phyloP scores from a whole-genome alignment of 2,888 invertebrate species.

The Apotomis turbidana region DNA sequence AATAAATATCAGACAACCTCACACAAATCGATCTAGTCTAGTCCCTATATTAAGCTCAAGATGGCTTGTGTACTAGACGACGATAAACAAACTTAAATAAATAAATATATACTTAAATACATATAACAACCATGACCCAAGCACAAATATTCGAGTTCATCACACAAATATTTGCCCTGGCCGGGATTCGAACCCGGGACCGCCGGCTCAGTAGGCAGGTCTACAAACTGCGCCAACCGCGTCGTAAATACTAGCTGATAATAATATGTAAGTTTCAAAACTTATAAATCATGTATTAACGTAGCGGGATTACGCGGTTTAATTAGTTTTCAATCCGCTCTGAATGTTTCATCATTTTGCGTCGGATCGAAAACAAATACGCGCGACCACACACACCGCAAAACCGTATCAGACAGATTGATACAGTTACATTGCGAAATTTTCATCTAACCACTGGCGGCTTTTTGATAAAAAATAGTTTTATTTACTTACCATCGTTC shows the following conservation, averaged over 20 bases:
- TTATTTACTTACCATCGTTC: background rate
- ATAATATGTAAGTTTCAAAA: background rate
- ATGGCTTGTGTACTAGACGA: too few relatives aligned
- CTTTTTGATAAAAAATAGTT: constrained; percentile 20
- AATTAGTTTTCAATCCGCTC: constrained; percentile 38
- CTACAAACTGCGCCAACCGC: too few relatives aligned
- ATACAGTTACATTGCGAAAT: constrained; percentile 36
- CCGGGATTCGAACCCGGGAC: too few relatives aligned
- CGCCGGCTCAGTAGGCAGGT: too few relatives aligned
- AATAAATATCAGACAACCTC: too few relatives aligned
- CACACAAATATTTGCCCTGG: too few relatives aligned
- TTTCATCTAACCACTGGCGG: constrained; percentile 35
- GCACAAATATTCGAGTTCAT: too few relatives aligned
- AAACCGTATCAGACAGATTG: constrained; percentile 40
- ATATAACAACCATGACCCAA: too few relatives aligned
- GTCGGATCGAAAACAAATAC: constrained; percentile 38
- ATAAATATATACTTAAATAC: too few relatives aligned
- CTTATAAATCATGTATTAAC: constrained; percentile 32
- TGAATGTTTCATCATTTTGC: constrained; percentile 36
- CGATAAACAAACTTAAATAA: too few relatives aligned
- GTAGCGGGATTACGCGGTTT: constrained; percentile 24
- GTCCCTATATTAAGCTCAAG: too few relatives aligned
- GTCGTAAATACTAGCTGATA: background rate
- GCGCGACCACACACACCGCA: constrained; percentile 39
- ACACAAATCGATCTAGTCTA: too few relatives aligned